Percentiles rank a stretch among this genome's conserved stretches.
phyloP scores from a whole-genome alignment of 2,888 invertebrate species.

The Conistra vaccinii region DNA sequence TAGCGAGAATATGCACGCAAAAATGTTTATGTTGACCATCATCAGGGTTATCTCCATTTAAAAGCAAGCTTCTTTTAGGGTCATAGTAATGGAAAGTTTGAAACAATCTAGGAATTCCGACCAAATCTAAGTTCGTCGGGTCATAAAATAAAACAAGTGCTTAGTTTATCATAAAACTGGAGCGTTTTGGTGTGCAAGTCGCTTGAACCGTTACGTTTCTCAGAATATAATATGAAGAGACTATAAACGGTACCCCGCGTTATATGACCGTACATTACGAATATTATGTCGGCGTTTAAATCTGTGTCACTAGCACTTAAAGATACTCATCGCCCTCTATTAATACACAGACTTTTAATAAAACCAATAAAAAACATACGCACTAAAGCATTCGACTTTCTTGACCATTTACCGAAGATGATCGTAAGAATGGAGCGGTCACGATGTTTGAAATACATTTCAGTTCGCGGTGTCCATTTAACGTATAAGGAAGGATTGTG shows the following conservation, averaged over 20 bases:
- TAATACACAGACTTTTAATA: slow-evolving; percentile 76
- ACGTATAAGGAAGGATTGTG: slow-evolving; percentile 77
- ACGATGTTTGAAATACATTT: slow-evolving; percentile 72
- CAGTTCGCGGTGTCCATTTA: slow-evolving; percentile 74
- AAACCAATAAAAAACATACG: slow-evolving; percentile 71
- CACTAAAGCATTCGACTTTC: slow-evolving; percentile 65
- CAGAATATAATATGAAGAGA: slow-evolving; percentile 79
- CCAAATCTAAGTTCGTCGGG: slow-evolving; percentile 80
- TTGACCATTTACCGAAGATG: slow-evolving; percentile 58
- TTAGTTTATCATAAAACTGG: slow-evolving; percentile 80
- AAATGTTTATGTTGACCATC: slow-evolving; percentile 38
- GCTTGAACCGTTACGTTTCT: slow-evolving; percentile 84
- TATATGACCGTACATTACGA: slow-evolving; percentile 79
- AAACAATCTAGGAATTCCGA: slow-evolving; percentile 72
- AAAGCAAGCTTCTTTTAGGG: slow-evolving; percentile 20
- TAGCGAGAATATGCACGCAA: slow-evolving; percentile 38
- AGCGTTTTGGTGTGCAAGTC: slow-evolving; percentile 79
- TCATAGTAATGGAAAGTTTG: slow-evolving; percentile 67
- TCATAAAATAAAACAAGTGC: slow-evolving; percentile 77
- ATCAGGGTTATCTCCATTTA: slow-evolving; percentile 46
- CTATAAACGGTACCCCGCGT: slow-evolving; percentile 81
- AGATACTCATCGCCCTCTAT: slow-evolving; percentile 80
- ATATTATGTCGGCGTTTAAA: slow-evolving; percentile 81
- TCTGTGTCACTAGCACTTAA: slow-evolving; percentile 81
- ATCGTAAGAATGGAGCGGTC: slow-evolving; percentile 71